Base-by-base conservation (phyloP, 1,140 invertebrate species). In the Leucophenga varia region DNA sequence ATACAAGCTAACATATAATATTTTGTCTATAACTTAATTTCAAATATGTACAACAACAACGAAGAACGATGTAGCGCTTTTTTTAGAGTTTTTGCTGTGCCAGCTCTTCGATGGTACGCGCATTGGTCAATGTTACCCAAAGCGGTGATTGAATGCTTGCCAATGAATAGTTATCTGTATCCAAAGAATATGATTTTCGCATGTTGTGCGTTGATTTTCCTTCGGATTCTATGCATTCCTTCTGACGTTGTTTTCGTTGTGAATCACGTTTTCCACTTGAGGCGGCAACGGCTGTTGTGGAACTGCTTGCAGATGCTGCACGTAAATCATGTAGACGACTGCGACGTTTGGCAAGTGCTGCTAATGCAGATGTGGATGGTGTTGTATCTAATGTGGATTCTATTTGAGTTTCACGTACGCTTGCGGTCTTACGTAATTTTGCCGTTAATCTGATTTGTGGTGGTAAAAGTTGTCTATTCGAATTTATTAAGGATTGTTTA, bases 61-160 rank as follows among this genome's bases (percentile, higher is more conserved):
- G n/a, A n/a, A n/a, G n/a, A n/a, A n/a, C n/a, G n/a, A n/a, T n/a
- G n/a, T n/a, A n/a, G n/a, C n/a, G n/a, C n/a, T n/a, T n/a, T n/a
- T n/a, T n/a, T 58, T 54, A 71, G 22, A 72, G 51, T 19, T 71
- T 61, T 37, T 71, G 68, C 20, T 68, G 59, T 9, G 68, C 54
- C 34, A 74, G 47, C 25, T 74, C 72, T 44, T 71, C 74, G 46
- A 83, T 73, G 18, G 78, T 77, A 31, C 81, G 81, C 14, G 80
- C 82, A 60, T 85, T 81, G 13, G 84, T 86, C 45, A 86, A 72
- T 19, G 84, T 80, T 9, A 81, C 84, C 84, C 84, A 86, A 12
- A 86, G 59, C 1, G 84, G 84, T 1, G 80, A 78, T 52, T 82
- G 64, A 19, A 76, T 75, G 47, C 63, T 63, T 41, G 67, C 45